Evolutionary conservation across 2,888 invertebrate genomes (phyloP), one percentile per base, ranked within the genome.

Genomic region (Xestia rhomboidea): DNA sequence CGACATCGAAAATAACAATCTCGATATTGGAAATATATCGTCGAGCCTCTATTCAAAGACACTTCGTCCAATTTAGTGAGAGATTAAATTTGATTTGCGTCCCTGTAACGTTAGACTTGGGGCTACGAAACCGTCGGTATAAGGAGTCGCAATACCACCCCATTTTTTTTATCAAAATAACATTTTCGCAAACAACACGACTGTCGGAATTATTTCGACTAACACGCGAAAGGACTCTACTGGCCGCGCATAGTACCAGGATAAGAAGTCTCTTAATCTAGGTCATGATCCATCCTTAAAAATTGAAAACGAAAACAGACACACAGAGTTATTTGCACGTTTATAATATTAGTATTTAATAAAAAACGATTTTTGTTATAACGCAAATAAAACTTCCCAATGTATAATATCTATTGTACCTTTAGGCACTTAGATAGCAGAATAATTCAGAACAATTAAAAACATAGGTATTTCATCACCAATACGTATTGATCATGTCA

Each of bases 41-140:
- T 82, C 41, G 73, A 68, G 68, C n/a, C 57, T 83, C 77, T 79
- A 85, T 84, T 84, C 72, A 80, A 83, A 84, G 78, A 84, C 74
- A 84, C 77, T 81, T 63, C 41, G 66, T 83, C 78, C 88, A 88
- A 88, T 88, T 88, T 83, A 73, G 82, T 77, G 72, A 68, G 63
- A 85, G 83, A 88, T 88, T 88, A 85, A 88, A 88, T 88, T 88
- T 87, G 80, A 87, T 83, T 88, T 82, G 85, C 75, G 70, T 72
- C 79, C 46, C 77, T 79, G 88, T 87, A 85, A 88, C 76, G 82
- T 76, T 76, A 82, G 38, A 77, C 66, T 72, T 30, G 0, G 44
- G 79, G 87, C 85, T 34, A 44, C n/a, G n/a, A 82, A 77, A 24
- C 1, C 5, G n/a, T 4, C n/a, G 41, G n/a, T 41, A 1, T 18